phyloP scores from a whole-genome alignment of 2,113 vertebrate species.

The Limanda limanda region DNA sequence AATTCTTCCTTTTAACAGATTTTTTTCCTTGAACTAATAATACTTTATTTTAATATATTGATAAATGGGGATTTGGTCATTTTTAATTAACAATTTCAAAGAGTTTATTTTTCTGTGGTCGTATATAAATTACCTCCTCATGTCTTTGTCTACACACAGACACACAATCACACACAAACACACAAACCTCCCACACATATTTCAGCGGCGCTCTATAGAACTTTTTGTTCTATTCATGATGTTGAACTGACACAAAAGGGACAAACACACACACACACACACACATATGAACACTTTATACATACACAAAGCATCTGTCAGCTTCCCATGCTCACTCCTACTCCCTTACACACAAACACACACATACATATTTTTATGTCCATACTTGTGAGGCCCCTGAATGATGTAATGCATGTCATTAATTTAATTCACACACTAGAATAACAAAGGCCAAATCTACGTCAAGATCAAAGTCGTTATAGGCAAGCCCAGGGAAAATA shows the following conservation, averaged over 20 bases:
- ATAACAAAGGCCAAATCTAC: too few species aligned
- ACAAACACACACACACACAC: conserved; percentile 10
- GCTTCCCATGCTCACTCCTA: conserved; percentile 43
- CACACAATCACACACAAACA: conserved; percentile 5
- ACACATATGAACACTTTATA: conserved; percentile 23
- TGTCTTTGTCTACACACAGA: not conserved
- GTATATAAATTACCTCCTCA: not conserved
- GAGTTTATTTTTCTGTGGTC: not conserved
- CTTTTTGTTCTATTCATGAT: conserved; percentile 38
- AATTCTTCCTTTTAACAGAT: too few species aligned
- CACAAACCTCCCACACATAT: conserved; percentile 16
- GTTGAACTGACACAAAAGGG: conserved; percentile 23
- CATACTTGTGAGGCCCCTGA: not conserved
- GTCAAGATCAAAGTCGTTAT: too few species aligned
- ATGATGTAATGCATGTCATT: not conserved
- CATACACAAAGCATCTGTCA: conserved; percentile 56
- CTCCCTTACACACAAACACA: conserved; percentile 11
- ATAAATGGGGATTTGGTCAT: too few species aligned
- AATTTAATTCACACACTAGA: not conserved
- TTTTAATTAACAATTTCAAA: not conserved
- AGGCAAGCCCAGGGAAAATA: too few species aligned
- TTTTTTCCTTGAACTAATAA: too few species aligned
- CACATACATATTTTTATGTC: not conserved
- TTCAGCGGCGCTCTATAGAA: conserved; percentile 17
- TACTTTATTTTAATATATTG: too few species aligned